Evolutionary conservation across 2,888 invertebrate genomes (phyloP), one percentile per base, ranked within the genome.

Genomic region (Cepaea hortensis): DNA sequence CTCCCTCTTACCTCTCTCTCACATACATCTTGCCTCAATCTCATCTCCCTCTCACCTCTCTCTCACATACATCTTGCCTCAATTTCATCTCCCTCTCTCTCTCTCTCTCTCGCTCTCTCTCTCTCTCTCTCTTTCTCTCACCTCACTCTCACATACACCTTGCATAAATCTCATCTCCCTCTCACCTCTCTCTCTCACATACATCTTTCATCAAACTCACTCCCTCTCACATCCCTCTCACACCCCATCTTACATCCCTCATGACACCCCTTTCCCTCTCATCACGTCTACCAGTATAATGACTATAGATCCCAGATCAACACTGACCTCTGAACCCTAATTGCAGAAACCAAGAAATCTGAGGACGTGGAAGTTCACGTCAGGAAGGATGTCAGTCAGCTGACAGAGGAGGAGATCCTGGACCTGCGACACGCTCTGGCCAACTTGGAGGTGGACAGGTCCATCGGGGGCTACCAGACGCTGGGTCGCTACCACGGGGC

Each of bases 401-500:
- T 90, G 75, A 86, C 89, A 1, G 35, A 20, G 0, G 88, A 89
- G 62, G 88, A 90, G 72, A 46, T 84, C 62, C 85, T 87, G 72
- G 84, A 84, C 46, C 85, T 90, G 13, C 86, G 89, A 3, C 79
- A 85, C 13, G 89, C 90, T 46, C 18, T 90, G 61, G 48, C 70
- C 18, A n/a, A 68, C 65, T 81, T 89, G 55, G 70, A 88, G 62
- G 84, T 62, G 1, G 90, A 90, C 76, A 73, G 65, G 20, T 85
- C 87, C 11, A 15, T 50, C 20, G 82, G 50, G n/a, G 89, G 88
- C 35, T 90, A 87, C 77, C 80, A 87, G 62, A 84, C 87, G 13
- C 84, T 89, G 11, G 90, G 89, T 48, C 87, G 88, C 7, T 90
- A 88, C 87, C 90, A 90, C 68, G 90, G 90, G 7, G 81, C 87